phyloP scores from a whole-genome alignment of 2,797 vertebrate genomes.

The Avahi laniger region DNA sequence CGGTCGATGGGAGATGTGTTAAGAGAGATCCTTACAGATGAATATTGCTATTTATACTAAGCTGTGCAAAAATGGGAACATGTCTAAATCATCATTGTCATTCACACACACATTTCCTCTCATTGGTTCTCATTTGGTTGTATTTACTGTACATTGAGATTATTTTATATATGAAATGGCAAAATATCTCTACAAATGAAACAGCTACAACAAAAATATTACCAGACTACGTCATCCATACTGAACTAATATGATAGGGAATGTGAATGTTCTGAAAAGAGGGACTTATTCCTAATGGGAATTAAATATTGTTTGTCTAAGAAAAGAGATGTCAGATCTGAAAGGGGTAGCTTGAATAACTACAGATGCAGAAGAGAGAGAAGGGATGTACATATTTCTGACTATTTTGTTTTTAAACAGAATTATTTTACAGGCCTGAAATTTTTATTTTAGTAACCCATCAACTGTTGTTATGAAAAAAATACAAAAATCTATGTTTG shows the following conservation, averaged over 20 bases:
- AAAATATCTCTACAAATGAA: neutral
- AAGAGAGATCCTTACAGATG: neutral
- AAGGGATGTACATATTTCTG: neutral
- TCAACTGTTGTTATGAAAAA: neutral
- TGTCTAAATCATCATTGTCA: constrained; percentile 6
- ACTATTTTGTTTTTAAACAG: neutral
- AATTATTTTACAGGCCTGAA: neutral
- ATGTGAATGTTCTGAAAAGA: neutral
- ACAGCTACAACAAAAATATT: neutral
- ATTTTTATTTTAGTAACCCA: neutral
- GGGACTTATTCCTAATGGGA: neutral
- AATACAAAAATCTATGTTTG: neutral
- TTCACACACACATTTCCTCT: neutral
- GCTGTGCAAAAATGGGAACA: constrained; percentile 15
- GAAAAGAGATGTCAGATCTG: neutral
- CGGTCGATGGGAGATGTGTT: neutral
- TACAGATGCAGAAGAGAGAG: neutral
- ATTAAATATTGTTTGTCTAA: neutral
- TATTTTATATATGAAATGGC: neutral
- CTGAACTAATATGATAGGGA: neutral
- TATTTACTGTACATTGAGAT: neutral
- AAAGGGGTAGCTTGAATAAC: neutral
- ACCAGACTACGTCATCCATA: neutral
- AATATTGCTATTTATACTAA: constrained; percentile 32
- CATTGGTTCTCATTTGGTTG: constrained; percentile 32